Evolutionary conservation across 2,888 invertebrate genomes (phyloP).

Genomic region (Hypena proboscidalis): DNA sequence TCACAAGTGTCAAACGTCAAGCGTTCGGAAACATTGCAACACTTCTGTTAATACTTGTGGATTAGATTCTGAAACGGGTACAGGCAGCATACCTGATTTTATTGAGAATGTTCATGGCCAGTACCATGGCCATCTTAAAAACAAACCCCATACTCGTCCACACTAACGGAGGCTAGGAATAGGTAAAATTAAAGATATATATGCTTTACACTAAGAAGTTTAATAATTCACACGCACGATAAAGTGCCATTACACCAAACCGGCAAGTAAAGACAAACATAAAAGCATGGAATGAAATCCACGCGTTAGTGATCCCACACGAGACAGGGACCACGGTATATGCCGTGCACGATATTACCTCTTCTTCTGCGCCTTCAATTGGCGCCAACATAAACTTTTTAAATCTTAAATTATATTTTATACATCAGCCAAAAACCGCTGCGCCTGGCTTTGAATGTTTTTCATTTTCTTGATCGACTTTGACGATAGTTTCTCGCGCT

Average conservation of each 20-base stretch:
- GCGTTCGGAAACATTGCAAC: no score
- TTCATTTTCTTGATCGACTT: slow-evolving; percentile 63
- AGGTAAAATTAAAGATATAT: slow-evolving; percentile 35
- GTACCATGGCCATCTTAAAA: no score
- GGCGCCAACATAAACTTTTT: slow-evolving; percentile 51
- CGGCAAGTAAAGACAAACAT: slow-evolving; percentile 66
- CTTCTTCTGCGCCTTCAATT: slow-evolving; percentile 41
- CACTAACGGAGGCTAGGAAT: not conserved
- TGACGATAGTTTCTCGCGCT: slow-evolving; percentile 49
- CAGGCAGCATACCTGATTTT: no score
- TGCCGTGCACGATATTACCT: slow-evolving; percentile 36
- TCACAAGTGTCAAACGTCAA: no score
- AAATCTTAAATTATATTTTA: slow-evolving; percentile 55
- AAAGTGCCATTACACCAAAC: slow-evolving; percentile 69
- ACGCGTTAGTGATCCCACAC: slow-evolving; percentile 32
- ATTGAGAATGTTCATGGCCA: no score
- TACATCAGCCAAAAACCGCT: slow-evolving; percentile 67
- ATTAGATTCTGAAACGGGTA: no score
- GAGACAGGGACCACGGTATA: slow-evolving; percentile 43
- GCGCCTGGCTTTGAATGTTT: slow-evolving; percentile 62
- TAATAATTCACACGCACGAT: slow-evolving; percentile 75
- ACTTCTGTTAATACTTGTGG: no score
- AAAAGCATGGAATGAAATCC: slow-evolving; percentile 34
- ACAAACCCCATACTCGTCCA: no score
- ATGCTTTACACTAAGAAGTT: slow-evolving; percentile 80